Evolutionary conservation across 1,140 invertebrate species (phyloP).

Genomic region (Dendroctonus ponderosae): DNA sequence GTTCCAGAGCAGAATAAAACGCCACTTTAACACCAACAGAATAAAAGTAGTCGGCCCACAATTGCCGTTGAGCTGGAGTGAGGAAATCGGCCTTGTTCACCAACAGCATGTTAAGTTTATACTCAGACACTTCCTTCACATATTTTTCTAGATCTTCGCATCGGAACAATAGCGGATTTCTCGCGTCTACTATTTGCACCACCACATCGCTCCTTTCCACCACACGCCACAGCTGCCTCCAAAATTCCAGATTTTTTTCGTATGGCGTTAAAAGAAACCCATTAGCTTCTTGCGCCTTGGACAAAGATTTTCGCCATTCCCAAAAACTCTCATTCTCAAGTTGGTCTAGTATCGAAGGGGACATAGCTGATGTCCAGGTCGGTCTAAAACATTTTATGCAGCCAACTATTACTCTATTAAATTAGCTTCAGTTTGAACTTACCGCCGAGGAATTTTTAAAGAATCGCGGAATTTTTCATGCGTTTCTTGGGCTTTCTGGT

Average conservation of each 20-base stretch:
- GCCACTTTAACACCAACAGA: slow-evolving; percentile 64
- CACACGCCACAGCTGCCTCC: slow-evolving; percentile 98
- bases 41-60: slow-evolving; percentile 88
- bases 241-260: slow-evolving; percentile 97
- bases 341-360: slow-evolving; percentile 72
- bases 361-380: slow-evolving; percentile 72
- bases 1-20: slow-evolving; percentile 80
- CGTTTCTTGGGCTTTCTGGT: slow-evolving; percentile 56
- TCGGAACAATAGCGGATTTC: slow-evolving; percentile 93
- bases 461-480: slow-evolving; percentile 67
- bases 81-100: slow-evolving; percentile 98
- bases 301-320: slow-evolving; percentile 82
- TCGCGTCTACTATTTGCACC: slow-evolving; percentile 94
- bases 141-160: slow-evolving; percentile 94
- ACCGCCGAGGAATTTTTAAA: slow-evolving; percentile 76
- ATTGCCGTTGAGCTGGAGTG: slow-evolving; percentile 73
- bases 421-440: slow-evolving; percentile 9
- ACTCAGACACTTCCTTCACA: slow-evolving; percentile 77
- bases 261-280: slow-evolving; percentile 90
- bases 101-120: slow-evolving; percentile 82
- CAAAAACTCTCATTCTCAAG: slow-evolving; percentile 82
- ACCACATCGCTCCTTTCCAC: slow-evolving; percentile 94
- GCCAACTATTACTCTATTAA: background rate
- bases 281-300: slow-evolving; percentile 76
- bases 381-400: slow-evolving; percentile 60